Percentiles rank a stretch among this genome's conserved stretches.
These are phyloP conservation scores for Drosophila prosaltans DNA, from an alignment of 1,140 invertebrate species.

Conservation along the genomic window DNA sequence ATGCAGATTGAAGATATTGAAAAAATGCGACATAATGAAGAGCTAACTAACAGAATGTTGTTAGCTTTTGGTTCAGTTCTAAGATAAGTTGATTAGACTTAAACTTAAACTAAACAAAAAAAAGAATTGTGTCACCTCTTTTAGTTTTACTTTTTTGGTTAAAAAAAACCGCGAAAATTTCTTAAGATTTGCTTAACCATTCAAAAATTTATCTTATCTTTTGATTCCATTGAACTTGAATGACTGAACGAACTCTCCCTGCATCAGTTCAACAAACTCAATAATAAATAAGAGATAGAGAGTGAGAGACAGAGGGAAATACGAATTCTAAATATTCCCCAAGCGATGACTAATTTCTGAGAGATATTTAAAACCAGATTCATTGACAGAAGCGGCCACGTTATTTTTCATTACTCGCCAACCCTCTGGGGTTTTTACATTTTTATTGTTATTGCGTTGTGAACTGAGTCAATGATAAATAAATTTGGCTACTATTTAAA, in stretches of 20 bases:
- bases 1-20: too few relatives aligned
- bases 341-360: slow-evolving; percentile 7
- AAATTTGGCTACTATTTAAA: not conserved
- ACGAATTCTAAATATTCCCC: not conserved
- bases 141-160: too few relatives aligned
- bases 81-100: too few relatives aligned
- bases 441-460: slow-evolving; percentile 5
- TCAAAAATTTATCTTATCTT: not conserved
- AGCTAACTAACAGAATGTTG: too few relatives aligned
- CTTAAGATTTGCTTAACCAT: not conserved
- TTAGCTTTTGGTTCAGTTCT: too few relatives aligned
- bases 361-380: slow-evolving; percentile 11
- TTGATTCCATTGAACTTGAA: slow-evolving; percentile 9
- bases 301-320: too few relatives aligned
- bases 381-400: slow-evolving; percentile 2
- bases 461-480: not conserved
- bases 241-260: not conserved
- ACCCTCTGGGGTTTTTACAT: not conserved
- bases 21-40: too few relatives aligned
- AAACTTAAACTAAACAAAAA: too few relatives aligned
- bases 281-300: not conserved
- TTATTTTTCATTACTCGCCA: not conserved
- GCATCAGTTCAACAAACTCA: slow-evolving; percentile 3
- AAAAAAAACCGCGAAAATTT: too few relatives aligned
- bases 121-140: too few relatives aligned